Base-by-base conservation (phyloP, 2,888 invertebrate genomes). In the Nomada lathburiana region DNA sequence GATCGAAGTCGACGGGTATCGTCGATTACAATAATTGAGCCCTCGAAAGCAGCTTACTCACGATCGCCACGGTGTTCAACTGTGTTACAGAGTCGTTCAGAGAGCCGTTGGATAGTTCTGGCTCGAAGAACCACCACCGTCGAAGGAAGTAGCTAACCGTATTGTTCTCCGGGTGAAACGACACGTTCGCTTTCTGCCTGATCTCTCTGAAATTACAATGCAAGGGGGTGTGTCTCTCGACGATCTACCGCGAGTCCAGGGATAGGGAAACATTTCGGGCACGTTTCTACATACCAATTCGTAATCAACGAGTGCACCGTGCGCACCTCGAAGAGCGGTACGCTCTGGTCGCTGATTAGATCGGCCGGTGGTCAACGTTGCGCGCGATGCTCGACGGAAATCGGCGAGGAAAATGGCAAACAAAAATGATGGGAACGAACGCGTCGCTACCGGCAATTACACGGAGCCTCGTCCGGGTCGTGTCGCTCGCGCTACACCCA, bases 21-120 rank as follows among this genome's bases (percentile, higher is more conserved):
- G 7, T 5, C 36, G 36, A 36, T 36, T 36, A 36, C 36, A 36
- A 36, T 1, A 7, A 36, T 36, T 36, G 5, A 36, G 7, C 36
- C 36, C 36, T 7, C n/a, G 20, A 9, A 1, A 1, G 2, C 9
- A 10, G 52, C 26, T 23, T 20, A 16, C 97, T 96, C 92, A 98
- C 98, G 94, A 97, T 95, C 70, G 97, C 96, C 10, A 98, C 96
- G 2, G 96, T 96, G 93, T 98, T 98, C 1, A 98, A 93, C 0
- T 96, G 97, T 0, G 96, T 96, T 77, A 98, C 94, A 59, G 95
- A 94, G 91, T 98, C 98, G 18, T 95, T 94, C 18, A 98, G 94
- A n/a, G 95, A 95, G 0, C 97, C 97, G 68, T 95, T 95, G 89
- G 97, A 97, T 88, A 94, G 94, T 18, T 95, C 95, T 3, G 95